Evolutionary conservation across 2,888 invertebrate species (phyloP).

Genomic region (Podotricha telesiphe): DNA sequence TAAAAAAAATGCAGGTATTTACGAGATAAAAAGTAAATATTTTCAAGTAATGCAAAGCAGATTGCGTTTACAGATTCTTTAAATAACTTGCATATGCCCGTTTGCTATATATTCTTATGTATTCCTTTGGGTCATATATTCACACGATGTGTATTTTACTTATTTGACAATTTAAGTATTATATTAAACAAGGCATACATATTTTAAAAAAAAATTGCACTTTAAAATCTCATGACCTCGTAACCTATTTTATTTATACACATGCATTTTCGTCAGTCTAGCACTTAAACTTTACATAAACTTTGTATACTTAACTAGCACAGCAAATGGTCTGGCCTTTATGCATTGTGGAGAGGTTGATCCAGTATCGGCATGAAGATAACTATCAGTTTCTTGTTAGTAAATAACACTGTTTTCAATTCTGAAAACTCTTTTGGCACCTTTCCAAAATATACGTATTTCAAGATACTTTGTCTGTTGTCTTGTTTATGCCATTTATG

Average conservation of each 20-base stretch:
- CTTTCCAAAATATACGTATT: constrained; percentile 43
- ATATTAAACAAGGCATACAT: background rate
- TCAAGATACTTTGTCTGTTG: constrained; percentile 43
- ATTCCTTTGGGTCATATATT: too few relatives aligned
- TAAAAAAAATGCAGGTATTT: too few relatives aligned
- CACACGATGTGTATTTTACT: too few relatives aligned
- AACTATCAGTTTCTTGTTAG: constrained; percentile 44
- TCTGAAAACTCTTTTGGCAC: constrained; percentile 44
- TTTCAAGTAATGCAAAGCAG: too few relatives aligned
- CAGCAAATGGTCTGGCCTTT: constrained; percentile 31
- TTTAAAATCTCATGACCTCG: background rate
- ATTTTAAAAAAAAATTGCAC: background rate
- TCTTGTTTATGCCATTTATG: constrained; percentile 45
- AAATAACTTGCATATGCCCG: too few relatives aligned
- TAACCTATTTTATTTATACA: constrained; percentile 14
- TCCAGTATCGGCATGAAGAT: constrained; percentile 36
- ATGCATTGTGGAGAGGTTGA: constrained; percentile 35
- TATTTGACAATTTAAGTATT: too few relatives aligned
- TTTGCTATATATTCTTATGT: too few relatives aligned
- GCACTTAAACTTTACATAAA: too few relatives aligned
- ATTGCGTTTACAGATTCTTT: too few relatives aligned
- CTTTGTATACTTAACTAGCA: constrained; percentile 25
- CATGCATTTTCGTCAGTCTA: constrained; percentile 14
- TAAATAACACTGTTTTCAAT: constrained; percentile 42
- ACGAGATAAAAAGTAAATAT: too few relatives aligned